Evolutionary conservation across 2,888 invertebrate species (phyloP).

Genomic region (Drosophila borealis): DNA sequence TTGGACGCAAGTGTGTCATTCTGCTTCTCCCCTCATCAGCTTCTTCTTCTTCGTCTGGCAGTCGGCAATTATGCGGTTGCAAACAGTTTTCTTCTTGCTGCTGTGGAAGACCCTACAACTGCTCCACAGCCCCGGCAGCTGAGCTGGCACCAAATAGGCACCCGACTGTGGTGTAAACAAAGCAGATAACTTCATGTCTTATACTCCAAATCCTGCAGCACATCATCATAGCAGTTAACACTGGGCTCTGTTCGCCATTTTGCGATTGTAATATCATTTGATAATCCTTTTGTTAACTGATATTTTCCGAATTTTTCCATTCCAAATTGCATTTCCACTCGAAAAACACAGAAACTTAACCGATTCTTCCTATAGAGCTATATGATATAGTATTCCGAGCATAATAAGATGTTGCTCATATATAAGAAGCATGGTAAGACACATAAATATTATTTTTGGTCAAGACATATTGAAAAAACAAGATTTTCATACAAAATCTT

Average conservation of each 20-base stretch:
- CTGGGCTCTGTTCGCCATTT: not conserved
- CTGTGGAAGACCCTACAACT: conserved; percentile 20
- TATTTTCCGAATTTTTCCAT: no score
- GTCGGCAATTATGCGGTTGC: conserved; percentile 51
- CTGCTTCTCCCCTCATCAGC: conserved; percentile 11
- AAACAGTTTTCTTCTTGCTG: conserved; percentile 3
- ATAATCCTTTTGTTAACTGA: conserved; percentile 13
- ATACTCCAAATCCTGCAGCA: not conserved
- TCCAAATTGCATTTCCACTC: no score
- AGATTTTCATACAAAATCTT: no score
- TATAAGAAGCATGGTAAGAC: no score
- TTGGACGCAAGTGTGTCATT: conserved; percentile 56
- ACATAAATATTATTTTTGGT: no score
- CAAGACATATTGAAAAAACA: no score
- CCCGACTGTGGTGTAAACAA: conserved; percentile 25
- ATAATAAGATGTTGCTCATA: no score
- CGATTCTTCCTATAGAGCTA: no score
- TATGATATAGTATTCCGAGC: no score
- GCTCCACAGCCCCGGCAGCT: not conserved
- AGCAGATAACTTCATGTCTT: conserved; percentile 40
- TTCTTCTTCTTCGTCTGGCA: conserved; percentile 16
- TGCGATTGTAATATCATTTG: not conserved
- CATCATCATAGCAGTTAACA: conserved; percentile 15
- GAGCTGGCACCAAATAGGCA: conserved; percentile 4
- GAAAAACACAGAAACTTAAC: no score